phyloP scores from a whole-genome alignment of 1,140 invertebrate genomes.

The Ceratina japonica region DNA sequence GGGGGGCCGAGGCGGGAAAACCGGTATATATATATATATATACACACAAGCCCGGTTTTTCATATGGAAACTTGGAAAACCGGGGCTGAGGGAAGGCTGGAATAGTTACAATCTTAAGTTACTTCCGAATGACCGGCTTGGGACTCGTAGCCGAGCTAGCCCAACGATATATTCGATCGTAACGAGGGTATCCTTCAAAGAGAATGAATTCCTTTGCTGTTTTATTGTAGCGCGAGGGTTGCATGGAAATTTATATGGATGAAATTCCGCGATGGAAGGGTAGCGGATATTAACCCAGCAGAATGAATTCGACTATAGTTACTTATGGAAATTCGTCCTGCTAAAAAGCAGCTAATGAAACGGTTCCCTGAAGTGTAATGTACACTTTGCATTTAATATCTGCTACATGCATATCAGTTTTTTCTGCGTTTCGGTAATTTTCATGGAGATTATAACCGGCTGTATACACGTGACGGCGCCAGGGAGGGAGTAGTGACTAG shows the following conservation, averaged over 20 bases:
- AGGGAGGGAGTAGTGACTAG: not conserved
- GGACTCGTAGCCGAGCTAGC: constrained; percentile 41
- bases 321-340: no score
- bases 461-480: not conserved
- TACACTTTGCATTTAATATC: no score
- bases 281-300: constrained; percentile 2
- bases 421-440: no score
- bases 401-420: no score
- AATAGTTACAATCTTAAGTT: constrained; percentile 60
- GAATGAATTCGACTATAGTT: constrained; percentile 1
- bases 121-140: constrained; percentile 60
- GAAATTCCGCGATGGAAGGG: not conserved
- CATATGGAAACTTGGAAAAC: constrained; percentile 49
- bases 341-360: no score
- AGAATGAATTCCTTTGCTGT: constrained; percentile 44
- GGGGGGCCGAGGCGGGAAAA: not conserved
- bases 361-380: no score
- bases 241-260: constrained; percentile 12
- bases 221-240: not conserved
- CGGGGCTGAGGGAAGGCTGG: constrained; percentile 5
- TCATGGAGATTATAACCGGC: no score
- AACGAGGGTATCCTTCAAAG: constrained; percentile 33
- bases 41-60: no score
- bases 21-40: constrained; percentile 44
- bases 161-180: constrained; percentile 48